These are phyloP conservation scores for Crotalus horridus DNA, from an alignment of 2,113 vertebrate species.

Conservation along the genomic window DNA sequence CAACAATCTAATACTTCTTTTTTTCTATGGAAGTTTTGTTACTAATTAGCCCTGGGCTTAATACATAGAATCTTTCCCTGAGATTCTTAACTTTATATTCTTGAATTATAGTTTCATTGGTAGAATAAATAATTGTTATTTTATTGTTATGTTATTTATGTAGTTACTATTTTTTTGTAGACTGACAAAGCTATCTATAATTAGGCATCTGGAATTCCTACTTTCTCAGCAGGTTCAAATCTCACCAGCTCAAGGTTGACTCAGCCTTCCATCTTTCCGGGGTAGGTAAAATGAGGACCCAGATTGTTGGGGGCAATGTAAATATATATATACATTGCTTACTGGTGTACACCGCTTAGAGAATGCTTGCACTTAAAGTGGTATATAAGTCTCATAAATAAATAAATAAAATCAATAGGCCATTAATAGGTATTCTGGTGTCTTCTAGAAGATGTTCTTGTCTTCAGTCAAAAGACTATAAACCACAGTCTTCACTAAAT, in stretches of 20 bases:
- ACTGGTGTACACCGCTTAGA: too few relatives aligned
- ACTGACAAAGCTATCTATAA: background rate
- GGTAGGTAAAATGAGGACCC: too few relatives aligned
- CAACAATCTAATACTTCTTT: background rate
- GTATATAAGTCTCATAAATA: too few relatives aligned
- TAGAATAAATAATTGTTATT: background rate
- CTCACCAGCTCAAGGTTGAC: too few relatives aligned
- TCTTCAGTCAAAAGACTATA: background rate
- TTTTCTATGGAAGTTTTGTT: background rate
- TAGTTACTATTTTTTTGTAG: background rate
- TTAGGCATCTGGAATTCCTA: background rate
- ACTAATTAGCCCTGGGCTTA: background rate
- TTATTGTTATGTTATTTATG: background rate
- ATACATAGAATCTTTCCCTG: background rate
- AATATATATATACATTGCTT: too few relatives aligned
- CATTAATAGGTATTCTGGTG: background rate
- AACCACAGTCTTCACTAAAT: background rate
- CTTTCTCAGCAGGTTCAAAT: background rate
- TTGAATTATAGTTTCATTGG: background rate
- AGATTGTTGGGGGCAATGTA: too few relatives aligned
- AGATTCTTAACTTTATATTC: background rate
- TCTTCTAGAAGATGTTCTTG: background rate
- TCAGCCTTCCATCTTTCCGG: too few relatives aligned
- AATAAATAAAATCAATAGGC: background rate
- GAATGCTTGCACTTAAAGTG: too few relatives aligned